Evolutionary conservation across 2,113 vertebrate genomes (phyloP).

Genomic region (Panthera leo): DNA sequence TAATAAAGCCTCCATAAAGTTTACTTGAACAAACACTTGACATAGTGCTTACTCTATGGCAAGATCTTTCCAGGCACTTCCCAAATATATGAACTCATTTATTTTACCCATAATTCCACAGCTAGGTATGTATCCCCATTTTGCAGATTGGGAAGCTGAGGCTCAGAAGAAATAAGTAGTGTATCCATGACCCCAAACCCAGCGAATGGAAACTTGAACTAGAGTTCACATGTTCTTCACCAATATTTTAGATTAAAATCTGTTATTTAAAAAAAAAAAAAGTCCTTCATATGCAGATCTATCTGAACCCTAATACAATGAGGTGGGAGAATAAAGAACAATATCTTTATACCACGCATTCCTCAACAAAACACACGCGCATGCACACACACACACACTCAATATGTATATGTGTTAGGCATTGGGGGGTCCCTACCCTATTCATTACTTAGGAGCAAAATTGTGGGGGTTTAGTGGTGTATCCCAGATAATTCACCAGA

Average conservation of each 20-base stretch:
- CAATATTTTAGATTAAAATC: not conserved
- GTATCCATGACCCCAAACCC: not conserved
- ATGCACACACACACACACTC: not conserved
- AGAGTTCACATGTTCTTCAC: not conserved
- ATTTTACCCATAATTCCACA: not conserved
- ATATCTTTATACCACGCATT: not conserved
- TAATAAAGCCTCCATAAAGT: not conserved
- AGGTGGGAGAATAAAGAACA: not conserved
- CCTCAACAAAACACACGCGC: not conserved
- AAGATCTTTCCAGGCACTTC: not conserved
- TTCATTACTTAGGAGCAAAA: not conserved
- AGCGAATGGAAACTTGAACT: not conserved
- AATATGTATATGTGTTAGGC: not conserved
- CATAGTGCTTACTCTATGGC: not conserved
- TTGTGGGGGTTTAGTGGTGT: not conserved
- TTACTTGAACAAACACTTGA: not conserved
- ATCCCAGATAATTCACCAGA: not conserved
- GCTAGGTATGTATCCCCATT: not conserved
- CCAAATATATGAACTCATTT: not conserved
- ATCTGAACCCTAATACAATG: not conserved
- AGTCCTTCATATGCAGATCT: not conserved
- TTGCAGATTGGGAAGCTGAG: not conserved
- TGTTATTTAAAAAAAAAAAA: not conserved
- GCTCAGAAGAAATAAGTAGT: not conserved
- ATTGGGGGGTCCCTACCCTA: not conserved